These are phyloP conservation scores for Notoglanidium macrostoma DNA, from an alignment of 2,797 vertebrate genomes.

Conservation along the genomic window DNA sequence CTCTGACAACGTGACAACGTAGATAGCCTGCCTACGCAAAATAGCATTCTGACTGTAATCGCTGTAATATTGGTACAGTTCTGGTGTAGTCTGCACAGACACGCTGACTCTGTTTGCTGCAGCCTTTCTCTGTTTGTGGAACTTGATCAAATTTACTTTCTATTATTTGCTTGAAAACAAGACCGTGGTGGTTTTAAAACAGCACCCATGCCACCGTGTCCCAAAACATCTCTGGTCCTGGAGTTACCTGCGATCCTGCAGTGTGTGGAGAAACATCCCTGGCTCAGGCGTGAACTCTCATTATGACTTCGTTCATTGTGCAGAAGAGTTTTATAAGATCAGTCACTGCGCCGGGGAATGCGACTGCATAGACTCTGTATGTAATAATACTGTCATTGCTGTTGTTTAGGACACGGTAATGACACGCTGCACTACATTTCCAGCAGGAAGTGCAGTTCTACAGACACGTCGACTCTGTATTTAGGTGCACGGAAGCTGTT, in stretches of 20 bases:
- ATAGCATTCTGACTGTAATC: not conserved
- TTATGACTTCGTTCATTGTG: not conserved
- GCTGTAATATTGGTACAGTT: not conserved
- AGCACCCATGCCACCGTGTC: not conserved
- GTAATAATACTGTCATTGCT: not conserved
- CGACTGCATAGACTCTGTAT: not conserved
- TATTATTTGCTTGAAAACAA: not conserved
- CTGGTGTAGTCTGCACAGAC: not conserved
- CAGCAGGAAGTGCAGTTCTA: not conserved
- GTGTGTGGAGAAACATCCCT: no score
- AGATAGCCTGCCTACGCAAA: not conserved
- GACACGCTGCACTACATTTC: not conserved
- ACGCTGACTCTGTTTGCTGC: not conserved
- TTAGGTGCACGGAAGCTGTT: not conserved
- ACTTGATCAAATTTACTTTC: not conserved
- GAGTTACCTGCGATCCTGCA: not conserved
- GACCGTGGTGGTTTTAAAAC: not conserved
- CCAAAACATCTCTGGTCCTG: not conserved
- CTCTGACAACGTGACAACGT: not conserved
- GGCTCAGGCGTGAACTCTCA: no score
- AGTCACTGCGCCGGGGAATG: no score
- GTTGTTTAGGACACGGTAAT: not conserved
- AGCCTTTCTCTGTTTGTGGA: not conserved
- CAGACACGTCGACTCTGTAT: not conserved
- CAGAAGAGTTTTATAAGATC: no score